A percentile compares a stretch with the other conserved stretches of the same genome.
Evolutionary conservation across 2,888 invertebrate species (phyloP).

Genomic region (Cataglyphis albicans): DNA sequence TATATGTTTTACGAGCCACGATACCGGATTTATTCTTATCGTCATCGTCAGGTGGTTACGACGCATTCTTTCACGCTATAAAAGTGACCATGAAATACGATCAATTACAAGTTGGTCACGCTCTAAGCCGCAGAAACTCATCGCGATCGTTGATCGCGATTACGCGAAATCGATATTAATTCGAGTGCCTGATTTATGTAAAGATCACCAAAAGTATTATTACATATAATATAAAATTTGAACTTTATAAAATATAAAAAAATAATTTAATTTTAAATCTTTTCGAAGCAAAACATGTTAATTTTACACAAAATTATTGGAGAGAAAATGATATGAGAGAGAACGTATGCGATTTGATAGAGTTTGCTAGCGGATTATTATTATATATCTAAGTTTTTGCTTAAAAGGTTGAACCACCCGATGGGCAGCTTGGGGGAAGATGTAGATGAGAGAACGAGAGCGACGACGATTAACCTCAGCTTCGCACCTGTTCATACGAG

Average conservation of each 20-base stretch:
- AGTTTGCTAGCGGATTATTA: constrained; percentile 34
- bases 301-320: constrained; percentile 2
- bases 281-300: neutral
- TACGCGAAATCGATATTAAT: constrained; percentile 39
- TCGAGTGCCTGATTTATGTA: neutral
- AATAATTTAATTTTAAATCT: neutral
- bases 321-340: neutral
- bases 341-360: neutral
- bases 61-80: constrained; percentile 48
- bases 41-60: constrained; percentile 55
- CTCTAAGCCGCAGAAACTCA: constrained; percentile 68
- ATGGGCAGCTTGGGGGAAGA: constrained; percentile 36
- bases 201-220: neutral
- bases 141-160: constrained; percentile 30
- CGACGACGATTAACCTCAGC: constrained; percentile 56
- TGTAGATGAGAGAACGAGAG: constrained; percentile 55
- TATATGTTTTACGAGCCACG: constrained; percentile 61
- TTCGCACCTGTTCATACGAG: constrained; percentile 62
- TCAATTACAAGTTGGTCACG: constrained; percentile 75
- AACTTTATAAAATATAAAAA: no score
- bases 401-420: constrained; percentile 8
- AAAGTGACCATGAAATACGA: constrained; percentile 77
- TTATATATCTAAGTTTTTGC: constrained; percentile 3
- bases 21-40: constrained; percentile 46
- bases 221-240: neutral